Evolutionary conservation across 2,113 vertebrate genomes (phyloP).

Genomic region (Elgaria multicarinata): DNA sequence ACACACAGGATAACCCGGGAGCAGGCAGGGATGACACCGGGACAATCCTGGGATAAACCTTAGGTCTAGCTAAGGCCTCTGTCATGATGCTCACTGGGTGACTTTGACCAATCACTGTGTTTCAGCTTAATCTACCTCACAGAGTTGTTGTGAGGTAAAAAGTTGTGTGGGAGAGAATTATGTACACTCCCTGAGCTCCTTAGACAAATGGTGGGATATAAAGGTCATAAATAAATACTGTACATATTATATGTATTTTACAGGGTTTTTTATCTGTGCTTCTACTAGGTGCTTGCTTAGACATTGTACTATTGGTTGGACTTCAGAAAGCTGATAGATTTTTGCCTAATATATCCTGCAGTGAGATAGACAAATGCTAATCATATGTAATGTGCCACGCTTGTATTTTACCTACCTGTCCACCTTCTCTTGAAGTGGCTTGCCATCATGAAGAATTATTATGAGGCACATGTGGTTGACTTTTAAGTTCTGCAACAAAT

Average conservation of each 20-base stretch:
- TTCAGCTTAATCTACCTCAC: neutral
- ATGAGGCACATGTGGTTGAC: neutral
- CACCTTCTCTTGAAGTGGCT: neutral
- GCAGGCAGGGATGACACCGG: too few relatives aligned
- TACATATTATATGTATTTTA: too few relatives aligned
- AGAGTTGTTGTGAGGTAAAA: neutral
- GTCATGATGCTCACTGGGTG: neutral
- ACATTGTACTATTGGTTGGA: neutral
- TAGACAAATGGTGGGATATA: neutral
- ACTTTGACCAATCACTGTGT: neutral
- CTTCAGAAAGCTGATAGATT: neutral
- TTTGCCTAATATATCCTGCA: too few relatives aligned
- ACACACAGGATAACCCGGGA: too few relatives aligned
- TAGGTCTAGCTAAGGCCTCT: too few relatives aligned
- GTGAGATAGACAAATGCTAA: neutral
- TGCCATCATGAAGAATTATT: neutral
- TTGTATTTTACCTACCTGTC: neutral
- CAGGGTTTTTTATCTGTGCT: neutral
- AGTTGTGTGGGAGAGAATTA: neutral
- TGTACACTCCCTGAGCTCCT: neutral
- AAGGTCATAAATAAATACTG: neutral
- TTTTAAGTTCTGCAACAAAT: neutral
- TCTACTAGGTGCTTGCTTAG: neutral
- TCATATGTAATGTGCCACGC: neutral
- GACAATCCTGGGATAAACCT: too few relatives aligned